Percentiles rank a stretch among this genome's conserved stretches.
Conservation (phyloP, 1,140 invertebrate genomes). For the Pseudomyrmex concolor region DNA sequence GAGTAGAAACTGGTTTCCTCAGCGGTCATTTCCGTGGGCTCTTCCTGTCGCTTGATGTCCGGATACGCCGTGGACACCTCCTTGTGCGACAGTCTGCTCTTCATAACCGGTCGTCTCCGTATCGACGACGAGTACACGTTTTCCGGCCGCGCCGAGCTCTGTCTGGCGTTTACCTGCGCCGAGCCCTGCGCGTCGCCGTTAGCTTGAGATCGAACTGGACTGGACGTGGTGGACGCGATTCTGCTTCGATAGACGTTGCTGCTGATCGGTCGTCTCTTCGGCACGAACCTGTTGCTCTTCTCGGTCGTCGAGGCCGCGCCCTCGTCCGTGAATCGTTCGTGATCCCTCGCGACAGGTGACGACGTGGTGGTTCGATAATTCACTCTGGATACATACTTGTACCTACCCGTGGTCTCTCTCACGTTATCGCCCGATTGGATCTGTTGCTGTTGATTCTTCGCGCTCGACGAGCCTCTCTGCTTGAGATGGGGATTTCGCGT, state of each 20-base stretch:
- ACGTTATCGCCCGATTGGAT: slow-evolving; percentile 11
- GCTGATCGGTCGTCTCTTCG: slow-evolving; percentile 77
- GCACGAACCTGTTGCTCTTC: slow-evolving; percentile 75
- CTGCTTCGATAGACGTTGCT: slow-evolving; percentile 78
- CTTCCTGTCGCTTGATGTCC: slow-evolving; percentile 55
- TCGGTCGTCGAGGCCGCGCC: slow-evolving; percentile 69
- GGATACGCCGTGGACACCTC: slow-evolving; percentile 27
- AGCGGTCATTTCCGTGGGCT: slow-evolving; percentile 76
- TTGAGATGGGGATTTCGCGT: slow-evolving; percentile 36
- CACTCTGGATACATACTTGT: slow-evolving; percentile 79
- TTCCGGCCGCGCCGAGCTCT: slow-evolving; percentile 73
- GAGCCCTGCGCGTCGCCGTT: not conserved
- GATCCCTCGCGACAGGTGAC: slow-evolving; percentile 59
- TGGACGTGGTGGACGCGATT: slow-evolving; percentile 64
- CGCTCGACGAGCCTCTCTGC: slow-evolving; percentile 46
- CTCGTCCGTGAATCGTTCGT: slow-evolving; percentile 44
- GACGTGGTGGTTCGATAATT: slow-evolving; percentile 77
- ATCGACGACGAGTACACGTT: slow-evolving; percentile 78
- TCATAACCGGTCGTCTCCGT: slow-evolving; percentile 72
- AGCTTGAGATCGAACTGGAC: slow-evolving; percentile 18
- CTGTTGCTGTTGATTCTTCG: slow-evolving; percentile 69
- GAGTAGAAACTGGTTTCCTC: slow-evolving; percentile 81
- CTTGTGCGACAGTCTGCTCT: slow-evolving; percentile 56
- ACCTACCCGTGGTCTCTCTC: slow-evolving; percentile 76
- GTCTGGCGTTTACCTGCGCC: slow-evolving; percentile 3